Evolutionary conservation across 2,113 vertebrate genomes (phyloP).

Genomic region (Cheilinus undulatus): DNA sequence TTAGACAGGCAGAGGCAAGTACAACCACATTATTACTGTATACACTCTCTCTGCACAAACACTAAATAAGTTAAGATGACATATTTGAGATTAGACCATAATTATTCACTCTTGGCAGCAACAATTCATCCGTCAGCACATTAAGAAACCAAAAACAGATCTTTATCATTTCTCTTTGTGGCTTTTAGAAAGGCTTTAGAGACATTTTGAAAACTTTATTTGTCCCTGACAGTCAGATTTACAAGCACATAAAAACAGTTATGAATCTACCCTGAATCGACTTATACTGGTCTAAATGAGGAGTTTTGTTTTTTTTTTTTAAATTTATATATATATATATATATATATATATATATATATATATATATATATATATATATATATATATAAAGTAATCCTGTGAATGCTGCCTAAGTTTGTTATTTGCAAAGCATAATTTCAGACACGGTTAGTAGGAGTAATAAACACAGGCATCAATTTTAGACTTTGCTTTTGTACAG

Average conservation of each 20-base stretch:
- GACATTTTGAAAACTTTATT: constrained; percentile 3
- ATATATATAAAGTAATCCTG: constrained; percentile 9
- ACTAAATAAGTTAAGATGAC: background rate
- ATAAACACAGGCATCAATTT: background rate
- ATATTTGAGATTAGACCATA: background rate
- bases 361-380: too few relatives aligned
- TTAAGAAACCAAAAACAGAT: constrained; percentile 3
- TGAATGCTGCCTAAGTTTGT: background rate
- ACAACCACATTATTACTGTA: background rate
- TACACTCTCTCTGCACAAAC: background rate
- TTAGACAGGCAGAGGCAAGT: background rate
- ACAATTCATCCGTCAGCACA: background rate
- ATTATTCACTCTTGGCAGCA: constrained; percentile 1
- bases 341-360: too few relatives aligned
- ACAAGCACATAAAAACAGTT: constrained; percentile 5
- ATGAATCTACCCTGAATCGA: constrained; percentile 1
- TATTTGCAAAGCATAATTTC: constrained; percentile 8
- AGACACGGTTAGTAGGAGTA: background rate
- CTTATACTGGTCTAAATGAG: constrained; percentile 7
- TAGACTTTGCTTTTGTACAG: too few relatives aligned
- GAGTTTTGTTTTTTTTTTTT: background rate
- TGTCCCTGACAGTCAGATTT: background rate
- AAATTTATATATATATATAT: too few relatives aligned
- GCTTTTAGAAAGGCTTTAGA: constrained; percentile 9
- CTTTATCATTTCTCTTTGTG: background rate